Base-by-base conservation (phyloP, 1,140 invertebrate genomes). In the Thaumatotibia leucotreta region DNA sequence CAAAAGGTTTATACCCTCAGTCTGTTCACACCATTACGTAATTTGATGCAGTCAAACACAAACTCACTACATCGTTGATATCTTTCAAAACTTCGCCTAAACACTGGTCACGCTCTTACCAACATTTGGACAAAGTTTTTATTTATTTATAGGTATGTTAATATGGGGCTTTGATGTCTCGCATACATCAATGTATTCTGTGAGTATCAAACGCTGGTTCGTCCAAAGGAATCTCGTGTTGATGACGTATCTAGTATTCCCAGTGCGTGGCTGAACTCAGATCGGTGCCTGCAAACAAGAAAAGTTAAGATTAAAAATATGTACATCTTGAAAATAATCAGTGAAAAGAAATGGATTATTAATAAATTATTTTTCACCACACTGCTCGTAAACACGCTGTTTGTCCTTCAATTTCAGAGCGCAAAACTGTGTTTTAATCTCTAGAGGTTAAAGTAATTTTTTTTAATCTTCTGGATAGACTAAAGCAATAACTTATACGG, bases 241-340 rank as follows among this genome's bases (percentile, higher is more conserved):
- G 22, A 4, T 29, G 31, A 23, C 22, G 39, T 23, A 67, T 17
- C 94, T 97, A 98, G 89, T 98, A 98, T 92, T 98, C 97, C 97
- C 97, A 98, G 84, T 97, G 96, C 67, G 97, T 98, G 74, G 97
- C 97, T 65, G 93, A 93, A 65, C 95, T 94, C 76, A 95, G 93
- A 80, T 97, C 95, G 64, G 94, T 93, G 64, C 95, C 96, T 45
- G 39, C 39, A 45, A 45, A 20, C 20, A 45, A 20, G n/a, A n/a
- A 45, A 20, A 1, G 5, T 45, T 45, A 20, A 11, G 9, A 45
- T 45, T 45, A 45, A 1, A 45, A 45, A 45, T n/a, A n/a, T n/a
- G n/a, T n/a, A n/a, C n/a, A n/a, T n/a, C n/a, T n/a, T n/a, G n/a
- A n/a, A n/a, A n/a, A n/a, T n/a, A n/a, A n/a, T n/a, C n/a, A n/a